Evolutionary conservation across 2,888 invertebrate genomes (phyloP).

Genomic region (Tromatobia lineatoria): DNA sequence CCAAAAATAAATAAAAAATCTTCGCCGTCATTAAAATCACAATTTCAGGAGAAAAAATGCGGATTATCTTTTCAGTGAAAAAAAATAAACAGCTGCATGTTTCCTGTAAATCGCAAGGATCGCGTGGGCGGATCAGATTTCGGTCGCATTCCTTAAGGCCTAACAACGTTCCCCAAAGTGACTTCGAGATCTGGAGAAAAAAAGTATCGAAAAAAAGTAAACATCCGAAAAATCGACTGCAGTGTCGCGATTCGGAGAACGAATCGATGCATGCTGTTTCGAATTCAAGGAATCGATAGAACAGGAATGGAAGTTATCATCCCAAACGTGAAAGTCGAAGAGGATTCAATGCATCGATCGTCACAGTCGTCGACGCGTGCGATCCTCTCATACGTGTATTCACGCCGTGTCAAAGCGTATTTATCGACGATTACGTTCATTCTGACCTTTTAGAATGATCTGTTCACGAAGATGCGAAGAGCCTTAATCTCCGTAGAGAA

Average conservation of each 20-base stretch:
- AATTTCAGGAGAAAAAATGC: background rate
- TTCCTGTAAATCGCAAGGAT: constrained; percentile 11
- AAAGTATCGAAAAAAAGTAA: background rate
- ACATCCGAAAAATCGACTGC: background rate
- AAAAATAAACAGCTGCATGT: background rate
- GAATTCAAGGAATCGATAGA: constrained; percentile 43
- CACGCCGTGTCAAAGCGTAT: constrained; percentile 42
- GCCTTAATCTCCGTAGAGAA: constrained; percentile 5
- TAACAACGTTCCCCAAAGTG: constrained; percentile 30
- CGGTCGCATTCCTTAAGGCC: constrained; percentile 50
- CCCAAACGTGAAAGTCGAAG: constrained; percentile 52
- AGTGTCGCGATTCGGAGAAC: constrained; percentile 5
- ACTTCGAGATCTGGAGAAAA: constrained; percentile 5
- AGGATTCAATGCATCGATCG: constrained; percentile 41
- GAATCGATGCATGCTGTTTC: constrained; percentile 5
- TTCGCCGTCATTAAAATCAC: too few species aligned
- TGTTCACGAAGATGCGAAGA: constrained; percentile 35
- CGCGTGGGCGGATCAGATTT: constrained; percentile 31
- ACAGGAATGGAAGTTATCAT: constrained; percentile 7
- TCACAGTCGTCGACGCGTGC: constrained; percentile 17
- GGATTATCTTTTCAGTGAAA: background rate
- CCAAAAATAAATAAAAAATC: too few species aligned
- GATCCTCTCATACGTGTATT: background rate
- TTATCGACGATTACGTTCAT: constrained; percentile 59
- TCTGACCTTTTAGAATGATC: constrained; percentile 58